Percentiles rank a stretch among this genome's conserved stretches.
Conservation (phyloP, 1,140 invertebrate species). For the Leptestheria dahalacensis region DNA sequence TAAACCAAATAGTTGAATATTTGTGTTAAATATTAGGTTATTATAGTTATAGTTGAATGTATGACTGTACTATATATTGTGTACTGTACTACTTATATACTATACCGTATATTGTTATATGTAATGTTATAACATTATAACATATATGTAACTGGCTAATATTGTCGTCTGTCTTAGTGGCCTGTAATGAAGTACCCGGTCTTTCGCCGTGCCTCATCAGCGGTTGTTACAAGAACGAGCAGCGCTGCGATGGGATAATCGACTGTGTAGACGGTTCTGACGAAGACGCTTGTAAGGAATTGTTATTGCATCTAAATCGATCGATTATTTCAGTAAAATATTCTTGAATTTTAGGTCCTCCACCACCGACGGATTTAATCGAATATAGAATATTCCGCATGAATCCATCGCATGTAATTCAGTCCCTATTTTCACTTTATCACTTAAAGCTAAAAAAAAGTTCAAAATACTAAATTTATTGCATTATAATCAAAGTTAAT, state of each 20-base stretch:
- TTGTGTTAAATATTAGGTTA: no score
- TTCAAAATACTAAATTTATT: neutral
- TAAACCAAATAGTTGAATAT: no score
- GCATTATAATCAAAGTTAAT: no score
- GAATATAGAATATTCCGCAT: constrained; percentile 19
- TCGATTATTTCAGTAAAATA: neutral
- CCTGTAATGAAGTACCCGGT: constrained; percentile 21
- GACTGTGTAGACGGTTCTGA: constrained; percentile 31
- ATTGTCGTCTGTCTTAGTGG: constrained; percentile 20
- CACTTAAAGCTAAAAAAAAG: neutral
- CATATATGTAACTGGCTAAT: no score
- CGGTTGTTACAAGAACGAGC: constrained; percentile 24
- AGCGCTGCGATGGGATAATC: constrained; percentile 29
- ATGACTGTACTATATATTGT: no score
- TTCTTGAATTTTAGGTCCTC: constrained; percentile 18
- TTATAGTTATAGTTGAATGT: no score
- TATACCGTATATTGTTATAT: no score
- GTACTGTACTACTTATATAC: no score
- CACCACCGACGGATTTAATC: constrained; percentile 18
- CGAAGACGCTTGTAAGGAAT: constrained; percentile 32
- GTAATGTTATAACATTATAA: no score
- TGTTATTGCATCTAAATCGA: no score
- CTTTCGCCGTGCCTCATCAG: constrained; percentile 23
- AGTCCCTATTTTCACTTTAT: neutral
- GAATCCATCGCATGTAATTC: constrained; percentile 19